phyloP scores from a whole-genome alignment of 2,797 vertebrate species.

The Sparidentex hasta region DNA sequence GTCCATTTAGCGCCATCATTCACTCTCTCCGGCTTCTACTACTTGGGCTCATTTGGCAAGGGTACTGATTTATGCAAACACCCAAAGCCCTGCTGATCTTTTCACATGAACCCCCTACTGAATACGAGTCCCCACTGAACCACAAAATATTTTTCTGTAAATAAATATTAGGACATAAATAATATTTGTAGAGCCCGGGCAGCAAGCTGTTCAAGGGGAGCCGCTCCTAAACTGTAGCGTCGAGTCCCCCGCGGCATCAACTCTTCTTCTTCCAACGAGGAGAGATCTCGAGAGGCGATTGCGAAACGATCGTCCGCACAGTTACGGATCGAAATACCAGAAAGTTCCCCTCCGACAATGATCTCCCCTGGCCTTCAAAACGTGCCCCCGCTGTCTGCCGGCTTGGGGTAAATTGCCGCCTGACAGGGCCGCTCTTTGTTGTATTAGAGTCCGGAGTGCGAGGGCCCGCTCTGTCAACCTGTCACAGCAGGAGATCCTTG shows the following conservation, averaged over 20 bases:
- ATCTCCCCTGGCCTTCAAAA: conserved; percentile 55
- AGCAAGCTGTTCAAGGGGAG: conserved; percentile 75
- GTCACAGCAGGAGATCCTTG: conserved; percentile 81
- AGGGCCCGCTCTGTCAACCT: conserved; percentile 77
- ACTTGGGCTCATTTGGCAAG: conserved; percentile 78
- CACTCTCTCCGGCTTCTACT: conserved; percentile 47
- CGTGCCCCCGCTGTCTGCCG: conserved; percentile 46
- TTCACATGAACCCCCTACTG: conserved; percentile 82
- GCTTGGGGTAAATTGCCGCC: conserved; percentile 77
- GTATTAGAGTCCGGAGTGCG: conserved; percentile 78
- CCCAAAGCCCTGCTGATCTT: conserved; percentile 72
- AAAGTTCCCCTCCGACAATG: conserved; percentile 44
- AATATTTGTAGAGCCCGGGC: conserved; percentile 77
- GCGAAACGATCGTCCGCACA: conserved; percentile 62
- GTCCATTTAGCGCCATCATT: conserved; percentile 72
- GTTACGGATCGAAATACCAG: conserved; percentile 53
- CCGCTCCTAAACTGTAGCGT: conserved; percentile 42
- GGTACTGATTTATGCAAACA: conserved; percentile 83
- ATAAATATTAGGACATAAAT: conserved; percentile 81
- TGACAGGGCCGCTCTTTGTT: conserved; percentile 81
- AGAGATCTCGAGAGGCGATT: conserved; percentile 39
- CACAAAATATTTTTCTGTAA: conserved; percentile 80
- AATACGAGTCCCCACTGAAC: conserved; percentile 76
- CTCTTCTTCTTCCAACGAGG: conserved; percentile 34
- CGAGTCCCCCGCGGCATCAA: conserved; percentile 42